Conservation (phyloP, 1,140 invertebrate species). For the Helicoverpa zea region DNA sequence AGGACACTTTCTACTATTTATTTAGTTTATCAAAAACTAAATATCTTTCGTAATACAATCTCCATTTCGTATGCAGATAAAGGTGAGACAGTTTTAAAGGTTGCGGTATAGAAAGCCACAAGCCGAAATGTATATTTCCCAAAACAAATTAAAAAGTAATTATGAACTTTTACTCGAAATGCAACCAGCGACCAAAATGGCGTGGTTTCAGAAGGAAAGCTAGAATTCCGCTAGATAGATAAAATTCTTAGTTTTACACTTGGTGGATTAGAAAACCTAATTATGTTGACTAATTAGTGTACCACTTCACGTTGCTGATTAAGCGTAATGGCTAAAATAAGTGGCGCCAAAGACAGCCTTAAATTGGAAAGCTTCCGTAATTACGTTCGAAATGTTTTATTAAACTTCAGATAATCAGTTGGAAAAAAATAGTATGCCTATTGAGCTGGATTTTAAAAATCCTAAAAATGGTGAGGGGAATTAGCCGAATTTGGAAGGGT, state of each 20-base stretch:
- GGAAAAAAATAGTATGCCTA: background rate
- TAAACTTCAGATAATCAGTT: background rate
- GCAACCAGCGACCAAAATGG: background rate
- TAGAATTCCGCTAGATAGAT: conserved; percentile 1
- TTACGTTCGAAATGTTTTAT: background rate
- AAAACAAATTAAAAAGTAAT: background rate
- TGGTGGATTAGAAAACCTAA: background rate
- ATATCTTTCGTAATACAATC: background rate
- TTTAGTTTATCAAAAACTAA: too few relatives aligned
- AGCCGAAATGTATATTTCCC: background rate
- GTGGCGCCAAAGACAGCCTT: background rate
- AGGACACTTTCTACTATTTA: too few relatives aligned
- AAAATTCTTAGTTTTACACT: background rate
- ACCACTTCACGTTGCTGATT: background rate
- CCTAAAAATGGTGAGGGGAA: too few relatives aligned
- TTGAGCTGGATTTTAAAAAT: too few relatives aligned
- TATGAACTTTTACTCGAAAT: conserved; percentile 21
- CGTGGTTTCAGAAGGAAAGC: background rate
- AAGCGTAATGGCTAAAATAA: too few relatives aligned
- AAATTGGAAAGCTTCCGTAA: background rate
- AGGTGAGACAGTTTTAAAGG: too few relatives aligned
- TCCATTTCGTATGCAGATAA: background rate
- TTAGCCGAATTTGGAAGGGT: too few relatives aligned
- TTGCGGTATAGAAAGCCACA: too few relatives aligned
- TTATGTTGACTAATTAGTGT: background rate